phyloP scores from a whole-genome alignment of 1,140 invertebrate genomes.

The Lepidurus arcticus region DNA sequence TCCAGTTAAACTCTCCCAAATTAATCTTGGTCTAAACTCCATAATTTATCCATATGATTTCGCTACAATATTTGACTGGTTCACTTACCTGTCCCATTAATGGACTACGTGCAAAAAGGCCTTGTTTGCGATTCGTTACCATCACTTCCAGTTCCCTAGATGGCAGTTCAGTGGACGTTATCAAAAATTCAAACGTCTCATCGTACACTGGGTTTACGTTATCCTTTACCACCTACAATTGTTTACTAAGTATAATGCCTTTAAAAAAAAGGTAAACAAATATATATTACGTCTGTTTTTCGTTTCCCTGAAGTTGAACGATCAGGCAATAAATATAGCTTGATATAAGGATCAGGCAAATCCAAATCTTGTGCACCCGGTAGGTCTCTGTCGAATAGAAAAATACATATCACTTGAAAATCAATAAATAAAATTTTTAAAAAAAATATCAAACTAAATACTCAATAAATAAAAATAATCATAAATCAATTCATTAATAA shows the following conservation, averaged over 20 bases:
- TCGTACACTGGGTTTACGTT: constrained; percentile 87
- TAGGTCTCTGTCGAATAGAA: constrained; percentile 54
- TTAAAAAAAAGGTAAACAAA: not conserved
- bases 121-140: constrained; percentile 74
- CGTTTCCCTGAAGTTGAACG: constrained; percentile 78
- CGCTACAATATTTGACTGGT: constrained; percentile 33
- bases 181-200: constrained; percentile 79
- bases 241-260: not conserved
- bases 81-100: constrained; percentile 66
- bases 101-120: constrained; percentile 63
- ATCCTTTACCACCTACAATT: constrained; percentile 65
- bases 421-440: no score
- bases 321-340: constrained; percentile 84
- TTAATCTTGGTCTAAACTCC: constrained; percentile 57
- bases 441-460: constrained; percentile 29
- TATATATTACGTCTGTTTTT: constrained; percentile 62
- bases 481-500: constrained; percentile 23
- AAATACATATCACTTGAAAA: constrained; percentile 29
- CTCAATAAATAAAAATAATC: constrained; percentile 20
- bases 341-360: constrained; percentile 91
- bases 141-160: constrained; percentile 68
- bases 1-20: constrained; percentile 58
- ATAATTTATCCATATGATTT: constrained; percentile 30
- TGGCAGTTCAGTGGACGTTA: constrained; percentile 67
- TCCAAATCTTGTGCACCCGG: constrained; percentile 78